Conservation (phyloP, 2,113 vertebrate species). For the Poeciliopsis turrubarensis region DNA sequence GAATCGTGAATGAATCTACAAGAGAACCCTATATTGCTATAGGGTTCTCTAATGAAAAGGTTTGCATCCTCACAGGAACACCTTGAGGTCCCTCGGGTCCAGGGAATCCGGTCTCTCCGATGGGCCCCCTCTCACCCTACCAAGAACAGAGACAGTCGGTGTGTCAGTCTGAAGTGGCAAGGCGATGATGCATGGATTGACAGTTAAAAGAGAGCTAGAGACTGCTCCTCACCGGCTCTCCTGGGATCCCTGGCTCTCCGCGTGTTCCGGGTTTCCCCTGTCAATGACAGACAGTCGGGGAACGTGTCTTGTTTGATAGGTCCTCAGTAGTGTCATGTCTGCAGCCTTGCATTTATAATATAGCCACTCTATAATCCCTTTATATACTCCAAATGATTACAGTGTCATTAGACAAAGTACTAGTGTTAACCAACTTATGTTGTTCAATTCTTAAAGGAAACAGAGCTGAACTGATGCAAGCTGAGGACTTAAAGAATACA, state of each 20-base stretch:
- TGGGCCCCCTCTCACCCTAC: slow-evolving; percentile 93
- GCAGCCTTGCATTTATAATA: slow-evolving; percentile 44
- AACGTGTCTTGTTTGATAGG: slow-evolving; percentile 59
- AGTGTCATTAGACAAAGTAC: background rate
- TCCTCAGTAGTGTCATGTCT: slow-evolving; percentile 57
- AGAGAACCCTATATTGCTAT: slow-evolving; percentile 5
- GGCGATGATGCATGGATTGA: slow-evolving; percentile 66
- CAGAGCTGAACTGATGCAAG: slow-evolving; percentile 32
- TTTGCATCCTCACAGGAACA: slow-evolving; percentile 84
- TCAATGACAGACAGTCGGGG: slow-evolving; percentile 65
- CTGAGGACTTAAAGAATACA: slow-evolving; percentile 42
- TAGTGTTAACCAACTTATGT: slow-evolving; percentile 10
- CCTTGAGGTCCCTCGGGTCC: slow-evolving; percentile 93
- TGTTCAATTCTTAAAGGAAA: slow-evolving; percentile 25
- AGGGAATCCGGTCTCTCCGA: slow-evolving; percentile 94
- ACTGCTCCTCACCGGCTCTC: slow-evolving; percentile 89
- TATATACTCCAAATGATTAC: background rate
- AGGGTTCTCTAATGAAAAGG: slow-evolving; percentile 31
- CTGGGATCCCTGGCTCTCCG: slow-evolving; percentile 88
- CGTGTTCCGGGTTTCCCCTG: slow-evolving; percentile 90
- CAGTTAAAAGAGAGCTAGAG: slow-evolving; percentile 70
- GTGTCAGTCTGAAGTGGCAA: slow-evolving; percentile 62
- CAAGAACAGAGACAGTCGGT: slow-evolving; percentile 57
- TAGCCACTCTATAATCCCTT: slow-evolving; percentile 22
- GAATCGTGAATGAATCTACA: slow-evolving; percentile 14